phyloP scores from a whole-genome alignment of 2,888 invertebrate genomes.

The Polyploca ridens region DNA sequence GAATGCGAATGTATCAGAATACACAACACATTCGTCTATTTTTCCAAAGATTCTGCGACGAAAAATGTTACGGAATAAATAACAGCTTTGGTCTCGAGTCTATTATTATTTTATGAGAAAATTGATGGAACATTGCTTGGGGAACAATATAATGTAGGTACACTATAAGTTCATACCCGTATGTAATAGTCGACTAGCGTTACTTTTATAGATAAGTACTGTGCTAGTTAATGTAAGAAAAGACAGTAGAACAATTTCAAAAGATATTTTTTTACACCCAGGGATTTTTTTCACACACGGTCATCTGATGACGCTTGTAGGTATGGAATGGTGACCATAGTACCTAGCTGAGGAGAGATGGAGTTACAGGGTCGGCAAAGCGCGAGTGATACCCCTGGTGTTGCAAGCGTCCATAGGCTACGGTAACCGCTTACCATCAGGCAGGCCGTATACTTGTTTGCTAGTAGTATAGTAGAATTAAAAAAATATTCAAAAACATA shows the following conservation, averaged over 20 bases:
- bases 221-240: neutral
- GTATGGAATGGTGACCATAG: too few relatives aligned
- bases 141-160: constrained; percentile 4
- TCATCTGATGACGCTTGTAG: too few relatives aligned
- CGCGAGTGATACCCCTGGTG: too few relatives aligned
- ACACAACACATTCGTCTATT: constrained; percentile 18
- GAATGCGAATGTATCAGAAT: constrained; percentile 10
- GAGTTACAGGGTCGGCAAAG: too few relatives aligned
- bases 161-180: neutral
- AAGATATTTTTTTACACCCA: too few relatives aligned
- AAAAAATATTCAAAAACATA: too few relatives aligned
- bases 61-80: constrained; percentile 40
- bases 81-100: constrained; percentile 10
- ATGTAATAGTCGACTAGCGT: neutral
- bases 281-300: too few relatives aligned
- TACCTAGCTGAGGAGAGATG: too few relatives aligned
- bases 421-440: too few relatives aligned
- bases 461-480: too few relatives aligned
- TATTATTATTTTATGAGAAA: constrained; percentile 9
- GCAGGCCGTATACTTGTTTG: too few relatives aligned
- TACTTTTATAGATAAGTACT: neutral
- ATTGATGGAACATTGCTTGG: neutral
- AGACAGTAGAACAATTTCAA: neutral
- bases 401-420: too few relatives aligned
- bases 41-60: constrained; percentile 26